Base-by-base conservation (phyloP, 2,888 invertebrate genomes). In the Harmothoe impar region DNA sequence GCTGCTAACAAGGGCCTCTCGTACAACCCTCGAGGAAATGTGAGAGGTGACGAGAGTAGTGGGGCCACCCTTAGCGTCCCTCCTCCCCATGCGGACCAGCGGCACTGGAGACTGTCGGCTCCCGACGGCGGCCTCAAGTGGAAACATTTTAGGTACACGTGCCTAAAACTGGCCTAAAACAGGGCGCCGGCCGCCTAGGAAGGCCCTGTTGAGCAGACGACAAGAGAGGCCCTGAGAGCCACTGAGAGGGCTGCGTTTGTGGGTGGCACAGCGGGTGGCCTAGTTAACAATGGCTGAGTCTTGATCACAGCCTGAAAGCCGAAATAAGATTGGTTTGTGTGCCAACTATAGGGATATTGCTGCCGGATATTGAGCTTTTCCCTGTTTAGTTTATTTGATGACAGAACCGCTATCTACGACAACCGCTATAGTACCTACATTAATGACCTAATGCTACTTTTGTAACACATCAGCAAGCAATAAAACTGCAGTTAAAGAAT, bases 61-160 rank as follows among this genome's bases (percentile, higher is more conserved):
- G 1, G 33, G 84, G 35, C 84, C n/a, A 51, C 84, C 84, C 72
- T 72, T 29, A 17, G 72, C 72, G 72, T n/a, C 72, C n/a, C 62
- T n/a, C 3, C 62, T n/a, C 62, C 3, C 20, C 7, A 7, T n/a
- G 1, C 23, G 1, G 29, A 23, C 25, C 29, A 3, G 7, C 72
- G 72, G 25, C 72, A 25, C 29, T 15, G 81, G 81, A 35, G 33
- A 43, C 35, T 33, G 35, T 12, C 17, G 29, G 29, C 1, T 29
- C 72, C 72, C 72, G 23, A 81, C 81, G 35, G 81, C 81, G 81
- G 43, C 35, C 81, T 81, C 81, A 81, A 81, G 81, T 81, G 81
- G 81, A 33, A 81, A 81, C 81, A 81, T 81, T 81, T 81, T 81
- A 81, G 81, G 81, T n/a, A 25, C 81, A 81, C 81, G 81, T 81